phyloP scores from a whole-genome alignment of 2,888 invertebrate species.

The Mycalesis mineus region DNA sequence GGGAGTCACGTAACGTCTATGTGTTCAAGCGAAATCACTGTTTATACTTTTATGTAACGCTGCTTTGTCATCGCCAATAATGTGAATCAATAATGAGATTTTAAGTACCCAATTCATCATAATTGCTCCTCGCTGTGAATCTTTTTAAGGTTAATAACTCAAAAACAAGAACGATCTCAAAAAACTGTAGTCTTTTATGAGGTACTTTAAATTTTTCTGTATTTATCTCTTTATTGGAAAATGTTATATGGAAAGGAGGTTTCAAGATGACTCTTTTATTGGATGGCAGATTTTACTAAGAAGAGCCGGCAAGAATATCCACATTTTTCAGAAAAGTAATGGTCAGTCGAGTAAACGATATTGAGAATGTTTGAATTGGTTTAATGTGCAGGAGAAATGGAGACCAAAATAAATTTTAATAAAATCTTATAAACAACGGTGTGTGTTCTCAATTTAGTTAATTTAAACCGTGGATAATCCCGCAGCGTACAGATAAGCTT shows the following conservation, averaged over 20 bases:
- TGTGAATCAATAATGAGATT: slow-evolving; percentile 22
- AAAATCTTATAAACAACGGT: neutral
- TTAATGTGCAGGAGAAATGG: too few relatives aligned
- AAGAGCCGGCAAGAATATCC: too few relatives aligned
- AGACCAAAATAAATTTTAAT: neutral
- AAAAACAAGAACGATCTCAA: neutral
- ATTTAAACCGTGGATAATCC: neutral
- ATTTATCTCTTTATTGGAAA: neutral
- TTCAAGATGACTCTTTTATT: too few relatives aligned
- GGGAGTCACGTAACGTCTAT: slow-evolving; percentile 29
- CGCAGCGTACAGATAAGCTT: neutral
- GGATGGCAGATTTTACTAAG: too few relatives aligned
- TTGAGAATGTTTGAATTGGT: too few relatives aligned
- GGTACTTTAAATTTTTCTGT: neutral
- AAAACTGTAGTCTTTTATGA: neutral
- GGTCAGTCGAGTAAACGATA: too few relatives aligned
- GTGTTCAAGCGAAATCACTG: slow-evolving; percentile 27
- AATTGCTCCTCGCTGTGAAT: slow-evolving; percentile 4
- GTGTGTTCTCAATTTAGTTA: neutral
- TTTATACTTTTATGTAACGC: slow-evolving; percentile 31
- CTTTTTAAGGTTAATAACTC: neutral
- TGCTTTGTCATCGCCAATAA: slow-evolving; percentile 15
- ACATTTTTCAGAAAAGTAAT: too few relatives aligned
- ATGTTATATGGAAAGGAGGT: neutral
- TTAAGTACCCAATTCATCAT: slow-evolving; percentile 14